Evolutionary conservation across 2,797 vertebrate genomes (phyloP).

Genomic region (Rhabdomys pumilio): DNA sequence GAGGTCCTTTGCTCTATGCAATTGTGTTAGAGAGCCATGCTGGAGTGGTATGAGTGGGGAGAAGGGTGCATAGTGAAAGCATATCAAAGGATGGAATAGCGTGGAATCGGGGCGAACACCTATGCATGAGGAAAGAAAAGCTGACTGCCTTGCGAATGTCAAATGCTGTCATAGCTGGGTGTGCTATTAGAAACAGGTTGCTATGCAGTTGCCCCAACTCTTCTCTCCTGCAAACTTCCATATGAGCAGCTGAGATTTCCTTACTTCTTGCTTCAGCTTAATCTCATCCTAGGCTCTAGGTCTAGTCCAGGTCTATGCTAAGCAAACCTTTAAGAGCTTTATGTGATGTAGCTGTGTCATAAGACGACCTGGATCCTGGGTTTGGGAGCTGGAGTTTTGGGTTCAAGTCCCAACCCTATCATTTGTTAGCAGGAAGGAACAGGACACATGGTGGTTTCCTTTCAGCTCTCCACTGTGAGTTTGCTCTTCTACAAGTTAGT

Average conservation of each 20-base stretch:
- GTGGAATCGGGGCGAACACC: not conserved
- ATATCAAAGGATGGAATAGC: not conserved
- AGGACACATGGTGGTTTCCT: not conserved
- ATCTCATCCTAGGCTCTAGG: conserved; percentile 13
- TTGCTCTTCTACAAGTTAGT: conserved; percentile 15
- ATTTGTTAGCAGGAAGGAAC: not conserved
- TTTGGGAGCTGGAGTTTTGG: conserved; percentile 31
- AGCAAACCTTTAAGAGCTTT: conserved; percentile 44
- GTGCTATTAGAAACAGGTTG: conserved; percentile 19
- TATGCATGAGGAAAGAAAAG: not conserved
- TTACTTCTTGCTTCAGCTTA: conserved; percentile 14
- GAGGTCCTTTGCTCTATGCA: not conserved
- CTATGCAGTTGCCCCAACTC: not conserved
- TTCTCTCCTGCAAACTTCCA: not conserved
- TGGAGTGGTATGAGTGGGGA: not conserved
- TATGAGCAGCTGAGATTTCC: conserved; percentile 13
- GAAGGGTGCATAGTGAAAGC: not conserved
- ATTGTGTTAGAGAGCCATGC: not conserved
- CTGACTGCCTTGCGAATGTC: not conserved
- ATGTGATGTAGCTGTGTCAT: conserved; percentile 46
- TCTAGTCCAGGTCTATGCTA: conserved; percentile 34
- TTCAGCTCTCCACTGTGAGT: not conserved
- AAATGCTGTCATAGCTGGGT: not conserved
- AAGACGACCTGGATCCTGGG: not conserved
- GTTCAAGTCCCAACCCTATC: not conserved